A percentile compares a stretch with the other conserved stretches of the same genome.
Conservation (phyloP, 53 echinoderm and acorn worm species). For the Patiria pectinifera region DNA sequence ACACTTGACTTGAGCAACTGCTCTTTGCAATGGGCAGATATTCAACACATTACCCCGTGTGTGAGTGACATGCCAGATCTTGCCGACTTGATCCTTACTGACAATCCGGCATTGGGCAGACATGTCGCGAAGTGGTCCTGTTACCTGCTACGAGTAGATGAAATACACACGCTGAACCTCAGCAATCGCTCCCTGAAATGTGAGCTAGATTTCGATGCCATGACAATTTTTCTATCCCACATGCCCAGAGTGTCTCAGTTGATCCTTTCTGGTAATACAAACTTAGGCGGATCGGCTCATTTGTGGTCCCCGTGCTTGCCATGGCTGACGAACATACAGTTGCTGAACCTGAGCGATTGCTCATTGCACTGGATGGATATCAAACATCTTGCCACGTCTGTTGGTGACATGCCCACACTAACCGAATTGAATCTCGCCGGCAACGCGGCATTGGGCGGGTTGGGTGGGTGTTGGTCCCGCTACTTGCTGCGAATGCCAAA, state of each 20-base stretch:
- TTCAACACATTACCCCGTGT: too few relatives aligned
- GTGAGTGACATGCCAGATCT: not conserved
- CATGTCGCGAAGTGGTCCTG: too few relatives aligned
- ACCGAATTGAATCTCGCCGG: constrained; percentile 1
- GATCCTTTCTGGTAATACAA: not conserved
- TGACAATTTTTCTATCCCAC: not conserved
- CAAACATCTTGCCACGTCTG: not conserved
- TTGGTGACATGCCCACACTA: not conserved
- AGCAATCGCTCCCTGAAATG: too few relatives aligned
- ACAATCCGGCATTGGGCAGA: too few relatives aligned
- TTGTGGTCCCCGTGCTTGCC: not conserved
- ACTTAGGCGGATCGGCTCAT: not conserved
- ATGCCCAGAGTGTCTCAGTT: constrained; percentile 7
- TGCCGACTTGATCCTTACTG: not conserved
- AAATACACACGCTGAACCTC: too few relatives aligned
- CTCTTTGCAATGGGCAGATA: too few relatives aligned
- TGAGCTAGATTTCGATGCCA: too few relatives aligned
- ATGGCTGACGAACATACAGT: not conserved
- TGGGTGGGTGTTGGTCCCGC: not conserved
- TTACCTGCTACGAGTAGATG: too few relatives aligned
- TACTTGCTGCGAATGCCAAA: not conserved
- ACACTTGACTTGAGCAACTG: too few relatives aligned
- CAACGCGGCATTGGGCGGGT: not conserved
- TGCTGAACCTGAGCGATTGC: constrained; percentile 1
- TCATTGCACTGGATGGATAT: not conserved